Conservation (phyloP, 2,888 invertebrate genomes). For the Epinotia ramella region DNA sequence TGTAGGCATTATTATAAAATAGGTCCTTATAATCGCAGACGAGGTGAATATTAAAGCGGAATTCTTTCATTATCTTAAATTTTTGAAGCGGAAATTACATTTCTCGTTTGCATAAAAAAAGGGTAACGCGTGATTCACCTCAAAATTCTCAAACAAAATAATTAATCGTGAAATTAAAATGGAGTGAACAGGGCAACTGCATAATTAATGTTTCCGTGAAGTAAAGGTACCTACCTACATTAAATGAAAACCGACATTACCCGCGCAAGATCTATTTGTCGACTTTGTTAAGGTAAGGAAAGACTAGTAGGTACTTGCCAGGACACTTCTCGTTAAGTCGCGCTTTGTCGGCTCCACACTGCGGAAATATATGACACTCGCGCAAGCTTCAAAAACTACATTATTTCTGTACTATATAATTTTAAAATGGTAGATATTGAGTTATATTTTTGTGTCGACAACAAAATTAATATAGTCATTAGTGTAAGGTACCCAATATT, state of each 20-base stretch:
- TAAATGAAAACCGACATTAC: constrained; percentile 56
- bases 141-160: constrained; percentile 15
- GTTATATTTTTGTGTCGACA: too few species aligned
- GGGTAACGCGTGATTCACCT: constrained; percentile 29
- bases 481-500: background rate
- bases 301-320: constrained; percentile 59
- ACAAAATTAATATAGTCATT: too few species aligned
- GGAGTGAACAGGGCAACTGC: constrained; percentile 48
- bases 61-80: constrained; percentile 40
- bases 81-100: constrained; percentile 50
- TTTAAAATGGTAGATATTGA: too few species aligned
- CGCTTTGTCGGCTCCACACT: constrained; percentile 53
- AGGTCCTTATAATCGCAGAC: constrained; percentile 66
- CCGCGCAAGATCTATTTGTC: constrained; percentile 64
- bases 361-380: constrained; percentile 39
- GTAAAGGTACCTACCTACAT: constrained; percentile 49
- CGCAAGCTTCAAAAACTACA: background rate
- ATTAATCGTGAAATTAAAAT: constrained; percentile 26
- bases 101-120: constrained; percentile 29
- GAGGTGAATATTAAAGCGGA: constrained; percentile 71
- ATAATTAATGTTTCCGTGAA: constrained; percentile 53
- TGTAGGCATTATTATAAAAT: constrained; percentile 65
- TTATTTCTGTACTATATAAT: background rate
- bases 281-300: constrained; percentile 58
- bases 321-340: constrained; percentile 62